Evolutionary conservation across 2,113 vertebrate species (phyloP).

Genomic region (Rhinopithecus roxellana): DNA sequence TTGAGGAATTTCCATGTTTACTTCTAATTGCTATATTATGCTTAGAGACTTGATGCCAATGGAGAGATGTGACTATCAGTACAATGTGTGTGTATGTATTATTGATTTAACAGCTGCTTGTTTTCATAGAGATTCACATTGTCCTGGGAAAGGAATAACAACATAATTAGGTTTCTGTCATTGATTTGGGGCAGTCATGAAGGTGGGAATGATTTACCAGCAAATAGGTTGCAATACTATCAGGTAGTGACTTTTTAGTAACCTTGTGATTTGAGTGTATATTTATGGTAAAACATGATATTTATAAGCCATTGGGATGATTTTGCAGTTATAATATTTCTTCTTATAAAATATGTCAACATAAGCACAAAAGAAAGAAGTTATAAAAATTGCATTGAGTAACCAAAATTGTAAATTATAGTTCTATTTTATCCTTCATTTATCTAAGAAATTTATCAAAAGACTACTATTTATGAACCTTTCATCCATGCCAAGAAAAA

Average conservation of each 20-base stretch:
- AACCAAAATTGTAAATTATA: conserved; percentile 26
- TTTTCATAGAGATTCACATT: background rate
- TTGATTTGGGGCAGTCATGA: background rate
- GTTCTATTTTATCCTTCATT: background rate
- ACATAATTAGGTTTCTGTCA: background rate
- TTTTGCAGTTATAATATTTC: background rate
- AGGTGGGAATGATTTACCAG: background rate
- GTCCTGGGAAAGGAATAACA: background rate
- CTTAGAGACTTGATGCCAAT: background rate
- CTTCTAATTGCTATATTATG: background rate
- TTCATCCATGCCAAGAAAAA: background rate
- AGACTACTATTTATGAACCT: conserved; percentile 14
- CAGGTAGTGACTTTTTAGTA: background rate
- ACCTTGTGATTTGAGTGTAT: background rate
- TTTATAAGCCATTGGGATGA: background rate
- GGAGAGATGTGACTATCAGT: background rate
- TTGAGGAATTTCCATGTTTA: background rate
- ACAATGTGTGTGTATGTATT: no score
- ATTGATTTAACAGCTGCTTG: background rate
- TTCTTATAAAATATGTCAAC: background rate
- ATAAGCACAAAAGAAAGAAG: background rate
- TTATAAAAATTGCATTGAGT: background rate
- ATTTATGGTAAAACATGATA: background rate
- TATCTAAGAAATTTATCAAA: conserved; percentile 26
- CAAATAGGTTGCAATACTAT: background rate